Conservation (phyloP, 2,113 vertebrate genomes). For the Platysteira castanea region DNA sequence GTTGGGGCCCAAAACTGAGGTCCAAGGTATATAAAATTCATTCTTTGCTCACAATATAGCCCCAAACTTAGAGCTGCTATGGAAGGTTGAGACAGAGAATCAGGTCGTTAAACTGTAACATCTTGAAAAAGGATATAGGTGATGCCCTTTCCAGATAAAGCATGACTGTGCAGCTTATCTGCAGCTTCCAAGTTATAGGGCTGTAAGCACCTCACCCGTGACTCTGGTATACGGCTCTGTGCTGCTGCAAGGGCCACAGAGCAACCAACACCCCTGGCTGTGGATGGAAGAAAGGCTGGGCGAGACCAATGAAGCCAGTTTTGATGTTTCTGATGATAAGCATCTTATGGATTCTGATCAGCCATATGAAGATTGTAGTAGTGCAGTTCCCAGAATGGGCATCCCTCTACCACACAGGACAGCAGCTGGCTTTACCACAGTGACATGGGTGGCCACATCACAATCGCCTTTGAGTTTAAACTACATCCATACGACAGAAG, state of each 20-base stretch:
- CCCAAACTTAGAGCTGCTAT: not conserved
- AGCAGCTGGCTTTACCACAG: not conserved
- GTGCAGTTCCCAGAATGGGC: not conserved
- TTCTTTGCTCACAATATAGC: not conserved
- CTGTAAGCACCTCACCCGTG: not conserved
- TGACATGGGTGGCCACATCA: not conserved
- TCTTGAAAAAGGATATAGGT: not conserved
- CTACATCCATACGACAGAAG: accelerated
- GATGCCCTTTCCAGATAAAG: not conserved
- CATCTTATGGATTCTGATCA: not conserved
- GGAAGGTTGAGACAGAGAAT: not conserved
- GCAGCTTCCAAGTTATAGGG: not conserved
- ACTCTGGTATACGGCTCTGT: not conserved
- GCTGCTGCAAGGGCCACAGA: not conserved
- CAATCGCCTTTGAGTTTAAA: not conserved
- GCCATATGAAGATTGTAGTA: not conserved
- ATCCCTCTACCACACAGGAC: not conserved
- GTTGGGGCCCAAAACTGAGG: not conserved
- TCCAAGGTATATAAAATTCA: not conserved
- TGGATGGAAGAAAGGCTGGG: not conserved
- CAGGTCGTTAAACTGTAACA: not conserved
- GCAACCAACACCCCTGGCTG: not conserved
- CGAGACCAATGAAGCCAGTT: not conserved
- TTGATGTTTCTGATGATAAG: not conserved
- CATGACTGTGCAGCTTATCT: not conserved